Evolutionary conservation across 2,888 invertebrate genomes (phyloP).

Genomic region (Lepidocyrtinus sp.): DNA sequence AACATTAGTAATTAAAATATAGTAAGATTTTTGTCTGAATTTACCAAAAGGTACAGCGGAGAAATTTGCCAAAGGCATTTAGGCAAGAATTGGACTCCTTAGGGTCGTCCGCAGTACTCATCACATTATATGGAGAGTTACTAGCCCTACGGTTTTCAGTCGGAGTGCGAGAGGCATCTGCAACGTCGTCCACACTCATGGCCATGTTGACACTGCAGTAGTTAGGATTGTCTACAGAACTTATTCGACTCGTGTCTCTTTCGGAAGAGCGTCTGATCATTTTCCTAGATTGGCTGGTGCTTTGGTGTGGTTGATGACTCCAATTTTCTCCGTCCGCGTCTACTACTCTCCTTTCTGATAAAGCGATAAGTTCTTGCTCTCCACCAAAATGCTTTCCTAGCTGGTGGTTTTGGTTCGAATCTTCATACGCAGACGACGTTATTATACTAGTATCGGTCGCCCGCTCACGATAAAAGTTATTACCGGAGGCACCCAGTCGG

Average conservation of each 20-base stretch:
- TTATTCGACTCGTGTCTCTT: conserved; percentile 54
- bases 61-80: conserved; percentile 28
- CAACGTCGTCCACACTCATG: conserved; percentile 53
- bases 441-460: conserved; percentile 39
- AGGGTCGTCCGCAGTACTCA: conserved; percentile 50
- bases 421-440: conserved; percentile 13
- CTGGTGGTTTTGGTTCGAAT: conserved; percentile 41
- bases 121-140: conserved; percentile 51
- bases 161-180: conserved; percentile 46
- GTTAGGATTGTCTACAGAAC: conserved; percentile 60
- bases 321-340: conserved; percentile 38
- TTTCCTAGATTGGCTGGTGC: conserved; percentile 26
- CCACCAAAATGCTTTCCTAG: not conserved
- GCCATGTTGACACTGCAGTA: conserved; percentile 58
- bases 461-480: conserved; percentile 37
- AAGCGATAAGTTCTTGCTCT: not conserved
- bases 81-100: conserved; percentile 35
- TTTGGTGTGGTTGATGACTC: conserved; percentile 25
- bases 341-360: not conserved
- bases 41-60: conserved; percentile 61
- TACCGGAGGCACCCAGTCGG: conserved; percentile 40
- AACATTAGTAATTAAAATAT: too few species aligned
- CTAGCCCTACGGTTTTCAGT: conserved; percentile 45
- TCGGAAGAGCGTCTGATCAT: conserved; percentile 57
- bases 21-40: too few species aligned